These are phyloP conservation scores for Magallana angulata DNA, from an alignment of 1,140 invertebrate genomes.

Conservation along the genomic window DNA sequence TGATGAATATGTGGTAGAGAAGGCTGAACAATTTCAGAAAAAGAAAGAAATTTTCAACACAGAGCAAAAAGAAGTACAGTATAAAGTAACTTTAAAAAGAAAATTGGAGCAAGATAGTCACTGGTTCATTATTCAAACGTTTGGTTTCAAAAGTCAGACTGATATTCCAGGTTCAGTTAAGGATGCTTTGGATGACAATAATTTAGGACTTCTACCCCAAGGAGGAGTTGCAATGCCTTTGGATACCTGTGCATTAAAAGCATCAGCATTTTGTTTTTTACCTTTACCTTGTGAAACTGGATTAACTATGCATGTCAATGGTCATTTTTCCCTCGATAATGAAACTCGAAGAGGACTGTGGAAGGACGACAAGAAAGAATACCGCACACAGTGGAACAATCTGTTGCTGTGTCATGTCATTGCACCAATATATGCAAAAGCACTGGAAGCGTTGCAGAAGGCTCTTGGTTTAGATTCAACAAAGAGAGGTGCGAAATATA, in stretches of 20 bases:
- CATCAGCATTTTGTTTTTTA: constrained; percentile 73
- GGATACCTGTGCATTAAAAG: background rate
- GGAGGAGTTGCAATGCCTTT: constrained; percentile 70
- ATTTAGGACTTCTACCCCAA: constrained; percentile 67
- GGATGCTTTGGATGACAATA: constrained; percentile 52
- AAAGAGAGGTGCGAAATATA: background rate
- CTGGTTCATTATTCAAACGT: constrained; percentile 65
- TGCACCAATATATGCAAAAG: constrained; percentile 63
- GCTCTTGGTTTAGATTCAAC: background rate
- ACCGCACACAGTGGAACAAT: constrained; percentile 70
- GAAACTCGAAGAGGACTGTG: constrained; percentile 73
- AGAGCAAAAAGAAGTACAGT: constrained; percentile 36
- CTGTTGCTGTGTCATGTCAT: constrained; percentile 64
- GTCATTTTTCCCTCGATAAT: constrained; percentile 75
- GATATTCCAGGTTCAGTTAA: constrained; percentile 47
- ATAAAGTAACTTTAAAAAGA: constrained; percentile 55
- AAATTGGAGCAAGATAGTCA: constrained; percentile 12
- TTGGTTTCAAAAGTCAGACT: constrained; percentile 61
- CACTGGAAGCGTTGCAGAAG: constrained; percentile 51
- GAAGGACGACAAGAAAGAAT: constrained; percentile 55
- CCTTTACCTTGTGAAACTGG: constrained; percentile 72
- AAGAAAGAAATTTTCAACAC: constrained; percentile 46
- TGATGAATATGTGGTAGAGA: background rate
- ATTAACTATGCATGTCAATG: constrained; percentile 75
- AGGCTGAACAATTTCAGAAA: background rate